Evolutionary conservation across 2,888 invertebrate genomes (phyloP).

Genomic region (Habroteleia sp.): DNA sequence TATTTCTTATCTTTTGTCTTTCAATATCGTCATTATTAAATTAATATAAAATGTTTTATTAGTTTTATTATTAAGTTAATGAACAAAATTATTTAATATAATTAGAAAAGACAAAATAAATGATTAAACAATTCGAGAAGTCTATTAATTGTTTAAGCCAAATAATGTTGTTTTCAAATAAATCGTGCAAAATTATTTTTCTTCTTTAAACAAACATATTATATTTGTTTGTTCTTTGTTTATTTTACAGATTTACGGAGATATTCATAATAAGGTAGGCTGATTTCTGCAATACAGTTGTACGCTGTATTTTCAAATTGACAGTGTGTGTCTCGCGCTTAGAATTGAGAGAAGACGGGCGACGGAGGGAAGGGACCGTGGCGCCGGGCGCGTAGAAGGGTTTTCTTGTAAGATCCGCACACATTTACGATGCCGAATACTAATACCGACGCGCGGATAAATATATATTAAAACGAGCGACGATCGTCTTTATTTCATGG

Average conservation of each 20-base stretch:
- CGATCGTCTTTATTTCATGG: conserved; percentile 64
- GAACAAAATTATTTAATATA: too few relatives aligned
- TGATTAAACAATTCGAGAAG: too few relatives aligned
- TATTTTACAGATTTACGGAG: conserved; percentile 35
- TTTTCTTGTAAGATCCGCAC: conserved; percentile 79
- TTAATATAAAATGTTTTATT: too few relatives aligned
- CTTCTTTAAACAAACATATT: conserved; percentile 20
- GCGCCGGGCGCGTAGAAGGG: conserved; percentile 81
- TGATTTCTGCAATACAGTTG: conserved; percentile 54
- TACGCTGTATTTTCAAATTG: conserved; percentile 59
- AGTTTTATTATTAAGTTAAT: too few relatives aligned
- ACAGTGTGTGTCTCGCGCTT: conserved; percentile 55
- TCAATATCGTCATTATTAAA: too few relatives aligned
- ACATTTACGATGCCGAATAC: conserved; percentile 61
- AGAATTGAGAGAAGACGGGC: conserved; percentile 60
- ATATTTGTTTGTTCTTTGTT: conserved; percentile 30
- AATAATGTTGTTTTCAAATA: too few relatives aligned
- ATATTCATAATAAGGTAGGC: conserved; percentile 54
- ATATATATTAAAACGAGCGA: conserved; percentile 63
- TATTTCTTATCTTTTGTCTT: too few relatives aligned
- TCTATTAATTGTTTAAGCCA: too few relatives aligned
- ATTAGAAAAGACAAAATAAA: too few relatives aligned
- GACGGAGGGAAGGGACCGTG: conserved; percentile 80
- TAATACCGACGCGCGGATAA: conserved; percentile 32
- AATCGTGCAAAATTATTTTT: too few relatives aligned